Evolutionary conservation across 2,888 invertebrate species (phyloP), one percentile per base, ranked within the genome.

Genomic region (Malachius bipustulatus): DNA sequence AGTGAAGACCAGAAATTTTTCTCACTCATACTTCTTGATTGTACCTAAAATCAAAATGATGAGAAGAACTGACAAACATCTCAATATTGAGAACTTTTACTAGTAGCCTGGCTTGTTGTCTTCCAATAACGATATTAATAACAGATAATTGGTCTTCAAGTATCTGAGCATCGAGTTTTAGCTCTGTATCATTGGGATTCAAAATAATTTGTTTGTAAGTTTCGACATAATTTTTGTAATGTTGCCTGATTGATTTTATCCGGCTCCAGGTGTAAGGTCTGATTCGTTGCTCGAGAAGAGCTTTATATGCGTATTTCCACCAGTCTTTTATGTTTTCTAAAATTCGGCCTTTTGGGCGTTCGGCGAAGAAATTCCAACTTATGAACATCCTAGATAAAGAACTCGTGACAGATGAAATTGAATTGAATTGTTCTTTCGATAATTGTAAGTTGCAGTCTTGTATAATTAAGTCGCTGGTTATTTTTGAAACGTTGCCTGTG

Each of bases 21-120:
- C 30, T 62, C 75, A 48, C 77, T 77, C 13, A 77, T 73, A 39
- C 73, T 71, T 1, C 73, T 72, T 24, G 79, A 65, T 44, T 75
- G 71, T 13, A 56, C 51, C 73, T 72, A 67, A 73, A 73, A 26
- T 33, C 26, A 31, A 37, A 26, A 34, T 38, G 29, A 35, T 19
- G n/a, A 19, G n/a, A n/a, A 6, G 24, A 19, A 19, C 6, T 19
- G n/a, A 19, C n/a, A n/a, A 19, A 19, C n/a, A 19, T n/a, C 6
- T 19, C 24, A 19, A 19, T n/a, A 19, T 6, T n/a, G n/a, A 8
- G 24, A 8, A 6, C 24, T n/a, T 52, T 47, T 52, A 82, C 82
- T 67, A 80, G 73, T 51, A 82, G 72, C 55, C 82, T 80, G 3
- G 85, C 83, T 42, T 84, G 78, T 52, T 82, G 82, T 42, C 84